These are phyloP conservation scores for Axinella damicornis DNA, from an alignment of 37 sponge, comb jelly and placozoan species.

Conservation along the genomic window DNA sequence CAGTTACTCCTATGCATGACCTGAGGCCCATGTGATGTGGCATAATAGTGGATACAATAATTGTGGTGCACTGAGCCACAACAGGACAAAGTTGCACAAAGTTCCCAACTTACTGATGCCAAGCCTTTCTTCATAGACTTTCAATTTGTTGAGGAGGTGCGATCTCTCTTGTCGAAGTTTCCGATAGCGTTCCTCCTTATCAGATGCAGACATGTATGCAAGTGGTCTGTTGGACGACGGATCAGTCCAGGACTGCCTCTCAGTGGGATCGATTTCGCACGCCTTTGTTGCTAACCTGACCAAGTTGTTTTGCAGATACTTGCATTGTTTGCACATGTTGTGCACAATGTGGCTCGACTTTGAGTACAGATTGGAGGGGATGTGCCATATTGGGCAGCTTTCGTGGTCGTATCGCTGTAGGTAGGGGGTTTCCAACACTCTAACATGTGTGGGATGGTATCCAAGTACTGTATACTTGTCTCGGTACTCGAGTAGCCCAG, in stretches of 20 bases:
- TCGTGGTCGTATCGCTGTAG: conserved; percentile 41
- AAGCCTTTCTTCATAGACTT: background rate
- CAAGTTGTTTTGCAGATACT: conserved; percentile 35
- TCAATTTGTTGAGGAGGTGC: background rate
- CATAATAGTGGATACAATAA: too few species aligned
- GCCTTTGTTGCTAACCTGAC: conserved; percentile 1
- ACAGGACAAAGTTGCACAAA: too few species aligned
- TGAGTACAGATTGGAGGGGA: conserved; percentile 20
- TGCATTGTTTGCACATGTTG: conserved; percentile 47
- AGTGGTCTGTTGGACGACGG: conserved; percentile 10
- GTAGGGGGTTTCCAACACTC: conserved; percentile 4
- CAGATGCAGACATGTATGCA: conserved; percentile 9
- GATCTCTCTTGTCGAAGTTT: conserved; percentile 5
- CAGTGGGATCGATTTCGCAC: background rate
- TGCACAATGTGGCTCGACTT: conserved; percentile 11
- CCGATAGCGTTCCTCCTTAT: conserved; percentile 3
- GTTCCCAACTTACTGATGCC: conserved; percentile 4
- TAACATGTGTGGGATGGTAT: conserved; percentile 19
- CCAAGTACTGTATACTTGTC: conserved; percentile 17
- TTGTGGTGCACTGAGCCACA: too few species aligned
- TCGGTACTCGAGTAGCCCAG: conserved; percentile 22
- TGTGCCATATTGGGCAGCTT: conserved; percentile 34
- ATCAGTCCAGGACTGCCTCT: conserved; percentile 4
- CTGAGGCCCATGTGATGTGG: too few species aligned
- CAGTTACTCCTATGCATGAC: too few species aligned